A percentile compares a stretch with the other conserved stretches of the same genome.
These are phyloP conservation scores for Leucoraja erinaceus DNA, from an alignment of 2,113 vertebrate genomes.

Conservation along the genomic window DNA sequence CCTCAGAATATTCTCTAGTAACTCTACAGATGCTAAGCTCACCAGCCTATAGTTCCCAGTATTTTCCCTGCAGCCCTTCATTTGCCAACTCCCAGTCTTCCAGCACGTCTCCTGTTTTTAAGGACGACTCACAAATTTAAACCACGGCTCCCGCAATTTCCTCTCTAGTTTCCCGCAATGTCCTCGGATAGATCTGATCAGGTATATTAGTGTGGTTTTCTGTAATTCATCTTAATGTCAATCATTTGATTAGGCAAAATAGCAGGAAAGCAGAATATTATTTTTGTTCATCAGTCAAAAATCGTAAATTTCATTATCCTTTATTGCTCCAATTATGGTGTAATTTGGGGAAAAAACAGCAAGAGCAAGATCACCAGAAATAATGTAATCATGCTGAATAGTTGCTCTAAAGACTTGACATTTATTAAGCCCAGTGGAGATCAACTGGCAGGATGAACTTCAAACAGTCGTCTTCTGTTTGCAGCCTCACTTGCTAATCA, in stretches of 20 bases:
- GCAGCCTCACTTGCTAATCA: background rate
- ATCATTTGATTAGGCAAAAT: background rate
- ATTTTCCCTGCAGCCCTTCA: no score
- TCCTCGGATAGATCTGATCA: no score
- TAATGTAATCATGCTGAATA: background rate
- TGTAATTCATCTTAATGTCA: no score
- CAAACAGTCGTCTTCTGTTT: conserved; percentile 17
- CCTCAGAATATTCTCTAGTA: no score
- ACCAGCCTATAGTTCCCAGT: no score
- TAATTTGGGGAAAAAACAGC: background rate
- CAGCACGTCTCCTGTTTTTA: no score
- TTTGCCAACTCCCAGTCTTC: no score
- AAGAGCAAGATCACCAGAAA: conserved; percentile 4
- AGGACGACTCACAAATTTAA: no score
- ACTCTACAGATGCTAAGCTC: no score
- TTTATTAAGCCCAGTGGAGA: conserved; percentile 10
- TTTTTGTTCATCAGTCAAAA: background rate
- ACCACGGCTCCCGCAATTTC: no score
- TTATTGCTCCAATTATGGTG: background rate
- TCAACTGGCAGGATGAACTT: conserved; percentile 22
- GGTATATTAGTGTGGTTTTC: background rate
- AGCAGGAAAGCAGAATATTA: background rate
- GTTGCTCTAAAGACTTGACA: conserved; percentile 7
- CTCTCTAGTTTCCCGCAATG: no score
- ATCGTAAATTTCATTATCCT: background rate